Conservation (phyloP, 1,140 invertebrate species). For the Cepaea nemoralis region DNA sequence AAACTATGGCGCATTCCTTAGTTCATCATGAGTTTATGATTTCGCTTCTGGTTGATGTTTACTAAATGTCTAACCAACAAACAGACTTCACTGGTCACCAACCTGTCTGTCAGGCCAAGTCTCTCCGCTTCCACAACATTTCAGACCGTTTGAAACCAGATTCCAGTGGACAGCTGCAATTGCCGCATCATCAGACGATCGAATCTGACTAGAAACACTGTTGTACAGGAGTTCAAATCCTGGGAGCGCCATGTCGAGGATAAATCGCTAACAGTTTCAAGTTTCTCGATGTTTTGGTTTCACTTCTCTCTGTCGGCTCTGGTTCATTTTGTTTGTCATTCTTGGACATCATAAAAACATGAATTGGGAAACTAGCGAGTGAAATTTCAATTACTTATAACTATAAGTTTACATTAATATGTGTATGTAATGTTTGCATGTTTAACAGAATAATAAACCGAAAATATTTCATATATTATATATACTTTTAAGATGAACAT, state of each 20-base stretch:
- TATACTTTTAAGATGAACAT: too few relatives aligned
- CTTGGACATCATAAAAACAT: background rate
- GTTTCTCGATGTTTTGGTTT: background rate
- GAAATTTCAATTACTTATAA: too few relatives aligned
- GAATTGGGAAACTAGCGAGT: too few relatives aligned
- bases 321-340: background rate
- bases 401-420: too few relatives aligned
- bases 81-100: too few relatives aligned
- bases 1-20: too few relatives aligned
- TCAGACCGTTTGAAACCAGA: constrained; percentile 37
- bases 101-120: constrained; percentile 27
- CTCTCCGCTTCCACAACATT: constrained; percentile 35
- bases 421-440: too few relatives aligned
- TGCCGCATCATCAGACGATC: constrained; percentile 33
- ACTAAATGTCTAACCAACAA: too few relatives aligned
- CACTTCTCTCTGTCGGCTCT: background rate
- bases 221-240: constrained; percentile 33
- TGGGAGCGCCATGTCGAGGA: constrained; percentile 9
- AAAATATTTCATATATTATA: too few relatives aligned
- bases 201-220: constrained; percentile 3
- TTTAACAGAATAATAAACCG: too few relatives aligned
- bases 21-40: too few relatives aligned
- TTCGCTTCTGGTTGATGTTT: too few relatives aligned
- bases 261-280: background rate
- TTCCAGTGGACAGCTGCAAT: constrained; percentile 38